Conservation (phyloP, 2,888 invertebrate genomes). For the Ischnura elegans region DNA sequence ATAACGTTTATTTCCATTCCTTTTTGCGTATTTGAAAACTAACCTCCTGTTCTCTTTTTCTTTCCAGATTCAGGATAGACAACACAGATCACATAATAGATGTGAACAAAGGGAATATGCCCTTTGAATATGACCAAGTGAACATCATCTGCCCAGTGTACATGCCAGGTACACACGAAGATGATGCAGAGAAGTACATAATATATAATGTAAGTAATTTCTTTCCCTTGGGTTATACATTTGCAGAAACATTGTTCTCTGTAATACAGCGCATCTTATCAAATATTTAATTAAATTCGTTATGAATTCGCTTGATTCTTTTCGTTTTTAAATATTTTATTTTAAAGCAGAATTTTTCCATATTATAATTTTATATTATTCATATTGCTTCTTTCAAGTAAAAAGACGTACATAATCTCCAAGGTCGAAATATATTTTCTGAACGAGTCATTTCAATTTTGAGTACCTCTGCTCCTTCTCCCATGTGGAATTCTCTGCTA, state of each 20-base stretch:
- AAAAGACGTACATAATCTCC: neutral
- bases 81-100: slow-evolving; percentile 98
- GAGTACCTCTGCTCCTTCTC: neutral
- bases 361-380: neutral
- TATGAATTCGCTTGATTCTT: too few species aligned
- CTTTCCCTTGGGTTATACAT: neutral
- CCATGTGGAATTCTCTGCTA: neutral
- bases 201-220: slow-evolving; percentile 89
- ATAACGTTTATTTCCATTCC: neutral
- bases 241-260: neutral
- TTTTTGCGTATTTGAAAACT: slow-evolving; percentile 36
- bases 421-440: neutral
- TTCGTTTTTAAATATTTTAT: too few species aligned
- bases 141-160: slow-evolving; percentile 97
- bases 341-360: too few species aligned
- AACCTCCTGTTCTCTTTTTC: slow-evolving; percentile 71
- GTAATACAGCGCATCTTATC: neutral
- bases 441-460: neutral
- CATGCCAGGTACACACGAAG: slow-evolving; percentile 90
- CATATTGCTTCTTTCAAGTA: neutral
- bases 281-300: too few species aligned
- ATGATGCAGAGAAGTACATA: slow-evolving; percentile 96
- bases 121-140: slow-evolving; percentile 97
- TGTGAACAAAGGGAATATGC: slow-evolving; percentile 94
- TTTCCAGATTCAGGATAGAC: slow-evolving; percentile 93